Evolutionary conservation across 2,797 vertebrate genomes (phyloP).

Genomic region (Microcaecilia unicolor): DNA sequence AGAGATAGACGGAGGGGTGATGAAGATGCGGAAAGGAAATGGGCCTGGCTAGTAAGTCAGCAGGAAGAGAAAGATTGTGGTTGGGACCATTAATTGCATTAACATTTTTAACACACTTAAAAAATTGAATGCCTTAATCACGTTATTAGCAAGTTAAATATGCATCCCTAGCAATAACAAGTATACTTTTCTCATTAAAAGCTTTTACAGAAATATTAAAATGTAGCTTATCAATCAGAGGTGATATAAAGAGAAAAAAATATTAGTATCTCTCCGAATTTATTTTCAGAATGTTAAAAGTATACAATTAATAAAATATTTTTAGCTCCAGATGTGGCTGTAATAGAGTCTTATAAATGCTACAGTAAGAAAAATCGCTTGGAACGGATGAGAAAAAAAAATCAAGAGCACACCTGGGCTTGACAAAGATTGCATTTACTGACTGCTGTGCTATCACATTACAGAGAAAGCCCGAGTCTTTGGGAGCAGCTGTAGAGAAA

Average conservation of each 20-base stretch:
- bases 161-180: too few relatives aligned
- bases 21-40: too few relatives aligned
- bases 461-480: slow-evolving; percentile 90
- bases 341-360: slow-evolving; percentile 95
- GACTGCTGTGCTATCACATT: slow-evolving; percentile 95
- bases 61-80: too few relatives aligned
- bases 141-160: too few relatives aligned
- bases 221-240: slow-evolving; percentile 74
- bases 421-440: slow-evolving; percentile 98
- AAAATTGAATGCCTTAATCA: too few relatives aligned
- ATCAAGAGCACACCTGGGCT: slow-evolving; percentile 98
- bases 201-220: slow-evolving; percentile 42
- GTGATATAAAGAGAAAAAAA: slow-evolving; percentile 82
- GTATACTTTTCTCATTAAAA: too few relatives aligned
- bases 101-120: too few relatives aligned
- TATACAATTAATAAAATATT: slow-evolving; percentile 98
- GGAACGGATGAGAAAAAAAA: slow-evolving; percentile 92
- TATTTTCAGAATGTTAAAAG: slow-evolving; percentile 71
- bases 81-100: too few relatives aligned
- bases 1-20: too few relatives aligned
- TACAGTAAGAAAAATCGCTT: slow-evolving; percentile 84
- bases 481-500: slow-evolving; percentile 79
- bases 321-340: slow-evolving; percentile 97
- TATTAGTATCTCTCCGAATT: slow-evolving; percentile 55
- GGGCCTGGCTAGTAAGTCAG: too few relatives aligned